These are phyloP conservation scores for Bilobella aurantiaca DNA, from an alignment of 1,140 invertebrate genomes.

Conservation along the genomic window DNA sequence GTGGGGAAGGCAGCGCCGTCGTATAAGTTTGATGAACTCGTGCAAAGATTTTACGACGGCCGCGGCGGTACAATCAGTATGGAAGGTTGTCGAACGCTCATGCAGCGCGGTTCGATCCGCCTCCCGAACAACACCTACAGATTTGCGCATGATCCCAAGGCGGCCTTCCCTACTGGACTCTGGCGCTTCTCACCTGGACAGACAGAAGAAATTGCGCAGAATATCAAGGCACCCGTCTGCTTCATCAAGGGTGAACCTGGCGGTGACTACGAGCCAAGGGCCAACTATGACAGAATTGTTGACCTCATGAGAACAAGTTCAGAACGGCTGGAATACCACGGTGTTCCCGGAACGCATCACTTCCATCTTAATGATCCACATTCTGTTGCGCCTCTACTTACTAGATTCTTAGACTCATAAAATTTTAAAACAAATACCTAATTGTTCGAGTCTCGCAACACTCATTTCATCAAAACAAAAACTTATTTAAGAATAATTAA, in stretches of 20 bases:
- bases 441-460: too few species aligned
- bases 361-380: slow-evolving; percentile 41
- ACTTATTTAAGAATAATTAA: too few species aligned
- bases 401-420: slow-evolving; percentile 35
- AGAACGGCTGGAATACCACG: slow-evolving; percentile 27
- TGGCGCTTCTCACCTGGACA: slow-evolving; percentile 12
- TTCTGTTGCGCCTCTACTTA: slow-evolving; percentile 36
- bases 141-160: slow-evolving; percentile 22
- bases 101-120: slow-evolving; percentile 16
- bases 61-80: slow-evolving; percentile 16
- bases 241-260: slow-evolving; percentile 24
- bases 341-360: slow-evolving; percentile 40
- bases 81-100: slow-evolving; percentile 23
- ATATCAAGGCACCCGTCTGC: slow-evolving; percentile 19
- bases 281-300: slow-evolving; percentile 19
- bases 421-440: too few species aligned
- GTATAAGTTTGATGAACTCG: slow-evolving; percentile 18
- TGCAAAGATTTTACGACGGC: slow-evolving; percentile 20
- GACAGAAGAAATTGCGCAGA: slow-evolving; percentile 12
- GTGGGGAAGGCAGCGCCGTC: not conserved
- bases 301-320: slow-evolving; percentile 17
- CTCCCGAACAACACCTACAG: slow-evolving; percentile 5
- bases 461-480: too few species aligned
- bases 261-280: slow-evolving; percentile 16
- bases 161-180: slow-evolving; percentile 16